A percentile compares a stretch with the other conserved stretches of the same genome.
phyloP scores from a whole-genome alignment of 2,888 invertebrate species.

The Mesorhabditis belari region DNA sequence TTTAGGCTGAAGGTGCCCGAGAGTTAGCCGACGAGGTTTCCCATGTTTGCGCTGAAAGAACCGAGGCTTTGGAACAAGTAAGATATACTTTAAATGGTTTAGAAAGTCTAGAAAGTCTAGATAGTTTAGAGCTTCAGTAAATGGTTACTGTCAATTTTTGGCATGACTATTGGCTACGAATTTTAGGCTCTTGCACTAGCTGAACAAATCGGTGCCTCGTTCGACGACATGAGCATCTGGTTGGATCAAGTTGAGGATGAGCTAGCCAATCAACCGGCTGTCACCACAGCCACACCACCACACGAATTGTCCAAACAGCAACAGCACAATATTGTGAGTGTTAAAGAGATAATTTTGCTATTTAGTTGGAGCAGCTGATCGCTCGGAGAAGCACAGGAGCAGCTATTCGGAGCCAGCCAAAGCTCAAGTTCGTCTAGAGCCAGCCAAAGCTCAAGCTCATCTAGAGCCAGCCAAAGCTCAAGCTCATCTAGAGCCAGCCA shows the following conservation, averaged over 20 bases:
- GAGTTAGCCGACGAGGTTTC: conserved; percentile 86
- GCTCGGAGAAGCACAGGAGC: no score
- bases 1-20: conserved; percentile 9
- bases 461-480: no score
- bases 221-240: conserved; percentile 70
- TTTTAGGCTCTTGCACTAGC: conserved; percentile 74
- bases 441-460: no score
- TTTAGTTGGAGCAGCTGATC: no score
- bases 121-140: no score
- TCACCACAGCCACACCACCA: conserved; percentile 64
- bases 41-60: conserved; percentile 76
- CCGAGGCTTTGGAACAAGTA: conserved; percentile 82
- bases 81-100: no score
- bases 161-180: no score
- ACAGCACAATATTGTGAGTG: conserved; percentile 76
- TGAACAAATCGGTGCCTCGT: conserved; percentile 89
- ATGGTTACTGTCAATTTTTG: no score
- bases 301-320: conserved; percentile 90
- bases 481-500: no score
- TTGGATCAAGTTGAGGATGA: conserved; percentile 67
- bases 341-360: no score
- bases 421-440: no score
- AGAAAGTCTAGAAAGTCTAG: background rate
- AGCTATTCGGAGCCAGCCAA: no score
- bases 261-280: conserved; percentile 85